Percentiles rank a stretch among this genome's conserved stretches.
Evolutionary conservation across 2,888 invertebrate genomes (phyloP).

Genomic region (Bruchidius siliquastri): DNA sequence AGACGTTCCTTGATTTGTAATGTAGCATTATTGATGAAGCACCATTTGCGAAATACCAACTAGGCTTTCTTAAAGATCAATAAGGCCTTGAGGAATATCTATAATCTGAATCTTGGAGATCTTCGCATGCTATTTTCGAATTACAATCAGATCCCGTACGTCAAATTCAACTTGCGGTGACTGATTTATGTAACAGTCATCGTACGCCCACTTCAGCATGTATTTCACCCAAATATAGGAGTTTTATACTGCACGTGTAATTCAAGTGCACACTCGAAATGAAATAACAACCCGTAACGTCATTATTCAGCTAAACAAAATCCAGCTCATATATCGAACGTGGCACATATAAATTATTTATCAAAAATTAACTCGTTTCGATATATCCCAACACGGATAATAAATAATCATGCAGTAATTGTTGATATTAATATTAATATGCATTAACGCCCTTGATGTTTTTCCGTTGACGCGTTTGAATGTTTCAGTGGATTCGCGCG

Average conservation of each 20-base stretch:
- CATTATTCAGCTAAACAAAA: not conserved
- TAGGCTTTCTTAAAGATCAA: no score
- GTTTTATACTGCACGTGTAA: not conserved
- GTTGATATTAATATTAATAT: not conserved
- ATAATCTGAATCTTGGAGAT: no score
- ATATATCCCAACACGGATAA: conserved; percentile 1
- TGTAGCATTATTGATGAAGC: no score
- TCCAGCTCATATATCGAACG: not conserved
- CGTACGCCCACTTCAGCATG: not conserved
- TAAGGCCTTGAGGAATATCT: no score
- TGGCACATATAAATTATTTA: not conserved
- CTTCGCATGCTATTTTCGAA: no score
- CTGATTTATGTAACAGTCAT: no score
- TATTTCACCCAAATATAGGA: not conserved
- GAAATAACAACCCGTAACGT: not conserved
- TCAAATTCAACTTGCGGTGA: no score
- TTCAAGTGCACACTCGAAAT: not conserved
- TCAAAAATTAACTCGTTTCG: conserved; percentile 1
- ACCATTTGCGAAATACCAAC: no score
- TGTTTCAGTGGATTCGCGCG: not conserved
- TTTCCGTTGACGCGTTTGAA: not conserved
- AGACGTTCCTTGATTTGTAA: no score
- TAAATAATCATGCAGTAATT: conserved; percentile 2
- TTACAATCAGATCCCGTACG: no score
- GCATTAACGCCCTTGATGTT: not conserved